Percentiles rank a stretch among this genome's conserved stretches.
These are phyloP conservation scores for Dasypolia templi DNA, from an alignment of 2,888 invertebrate genomes.

Conservation along the genomic window DNA sequence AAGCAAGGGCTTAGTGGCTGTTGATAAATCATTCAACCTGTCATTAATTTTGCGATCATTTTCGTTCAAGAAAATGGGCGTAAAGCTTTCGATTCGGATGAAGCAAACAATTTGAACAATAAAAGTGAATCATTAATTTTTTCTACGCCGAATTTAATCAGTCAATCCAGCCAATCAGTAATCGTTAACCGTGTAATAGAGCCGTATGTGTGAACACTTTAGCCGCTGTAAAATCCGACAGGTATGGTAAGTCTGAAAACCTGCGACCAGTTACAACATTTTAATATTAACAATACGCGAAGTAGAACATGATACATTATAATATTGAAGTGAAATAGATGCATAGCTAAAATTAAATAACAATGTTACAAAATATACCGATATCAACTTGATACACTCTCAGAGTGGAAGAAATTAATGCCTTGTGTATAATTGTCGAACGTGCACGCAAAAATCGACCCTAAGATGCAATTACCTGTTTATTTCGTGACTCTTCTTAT, in stretches of 20 bases:
- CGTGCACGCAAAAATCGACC: slow-evolving; percentile 1
- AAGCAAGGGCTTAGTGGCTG: no score
- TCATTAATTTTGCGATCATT: no score
- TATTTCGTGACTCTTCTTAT: background rate
- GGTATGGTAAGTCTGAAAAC: background rate
- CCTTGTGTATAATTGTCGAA: background rate
- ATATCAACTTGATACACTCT: background rate
- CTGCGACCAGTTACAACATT: background rate
- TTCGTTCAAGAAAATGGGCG: no score
- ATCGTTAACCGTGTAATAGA: background rate
- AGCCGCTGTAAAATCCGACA: background rate
- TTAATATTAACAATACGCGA: background rate
- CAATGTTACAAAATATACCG: slow-evolving; percentile 2
- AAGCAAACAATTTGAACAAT: background rate
- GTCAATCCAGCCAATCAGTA: no score
- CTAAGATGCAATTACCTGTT: background rate
- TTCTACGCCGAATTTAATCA: background rate
- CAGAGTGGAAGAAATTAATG: background rate
- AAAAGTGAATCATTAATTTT: background rate
- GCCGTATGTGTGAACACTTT: background rate
- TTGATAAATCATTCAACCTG: no score
- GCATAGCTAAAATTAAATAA: background rate
- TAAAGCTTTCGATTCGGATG: background rate
- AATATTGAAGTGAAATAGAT: background rate
- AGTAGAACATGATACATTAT: background rate